Percentiles rank a stretch among this genome's conserved stretches.
Evolutionary conservation across 1,140 invertebrate species (phyloP).

Genomic region (Ooceraea biroi): DNA sequence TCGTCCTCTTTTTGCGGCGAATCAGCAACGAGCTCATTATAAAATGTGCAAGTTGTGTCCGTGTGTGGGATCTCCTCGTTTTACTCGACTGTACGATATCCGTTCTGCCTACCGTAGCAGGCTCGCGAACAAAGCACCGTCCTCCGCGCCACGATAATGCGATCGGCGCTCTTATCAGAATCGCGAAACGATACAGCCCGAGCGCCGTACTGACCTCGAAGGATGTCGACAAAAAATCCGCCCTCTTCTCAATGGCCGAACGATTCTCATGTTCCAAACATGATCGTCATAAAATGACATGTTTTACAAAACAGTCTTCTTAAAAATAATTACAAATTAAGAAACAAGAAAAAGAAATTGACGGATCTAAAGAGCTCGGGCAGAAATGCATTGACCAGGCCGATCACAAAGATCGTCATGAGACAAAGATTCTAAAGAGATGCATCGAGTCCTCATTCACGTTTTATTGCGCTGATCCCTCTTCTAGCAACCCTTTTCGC

Average conservation of each 20-base stretch:
- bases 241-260: too few relatives aligned
- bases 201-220: slow-evolving; percentile 21
- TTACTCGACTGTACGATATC: slow-evolving; percentile 50
- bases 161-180: slow-evolving; percentile 44
- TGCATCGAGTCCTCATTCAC: too few relatives aligned
- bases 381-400: too few relatives aligned
- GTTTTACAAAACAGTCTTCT: too few relatives aligned
- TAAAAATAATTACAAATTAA: too few relatives aligned
- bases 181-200: slow-evolving; percentile 20
- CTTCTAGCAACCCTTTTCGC: not conserved
- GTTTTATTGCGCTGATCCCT: too few relatives aligned
- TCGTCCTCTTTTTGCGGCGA: slow-evolving; percentile 35
- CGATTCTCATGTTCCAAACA: too few relatives aligned
- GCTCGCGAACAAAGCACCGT: slow-evolving; percentile 48
- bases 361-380: too few relatives aligned
- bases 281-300: too few relatives aligned
- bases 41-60: slow-evolving; percentile 56
- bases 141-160: slow-evolving; percentile 41
- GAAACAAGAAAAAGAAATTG: too few relatives aligned
- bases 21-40: slow-evolving; percentile 49
- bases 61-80: slow-evolving; percentile 44
- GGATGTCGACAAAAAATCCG: slow-evolving; percentile 1
- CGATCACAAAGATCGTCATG: too few relatives aligned
- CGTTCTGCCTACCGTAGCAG: slow-evolving; percentile 49
- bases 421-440: too few relatives aligned